These are phyloP conservation scores for Alviniconcha marisindica DNA, from an alignment of 1,140 invertebrate species.

Conservation along the genomic window DNA sequence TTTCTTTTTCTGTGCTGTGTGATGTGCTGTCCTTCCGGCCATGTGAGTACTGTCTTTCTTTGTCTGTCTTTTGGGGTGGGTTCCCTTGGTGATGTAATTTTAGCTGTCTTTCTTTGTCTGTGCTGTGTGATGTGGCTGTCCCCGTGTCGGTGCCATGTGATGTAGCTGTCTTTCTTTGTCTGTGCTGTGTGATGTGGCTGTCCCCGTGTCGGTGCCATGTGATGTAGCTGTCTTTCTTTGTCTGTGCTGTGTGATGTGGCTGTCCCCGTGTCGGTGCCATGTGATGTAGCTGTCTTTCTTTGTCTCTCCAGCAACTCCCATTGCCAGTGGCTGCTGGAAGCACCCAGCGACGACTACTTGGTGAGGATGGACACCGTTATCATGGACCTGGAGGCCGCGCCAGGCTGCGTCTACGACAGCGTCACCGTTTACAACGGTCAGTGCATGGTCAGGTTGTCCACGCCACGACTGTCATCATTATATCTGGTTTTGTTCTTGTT, in stretches of 20 bases:
- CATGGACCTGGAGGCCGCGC: constrained; percentile 5
- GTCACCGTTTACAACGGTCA: constrained; percentile 11
- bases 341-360: constrained; percentile 3
- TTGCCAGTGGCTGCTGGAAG: constrained; percentile 10
- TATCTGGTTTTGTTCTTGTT: too few species aligned
- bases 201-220: background rate
- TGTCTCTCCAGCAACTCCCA: background rate
- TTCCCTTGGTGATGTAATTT: too few species aligned
- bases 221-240: background rate
- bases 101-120: too few species aligned
- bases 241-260: background rate
- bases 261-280: background rate
- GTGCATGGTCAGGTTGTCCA: background rate
- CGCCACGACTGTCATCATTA: too few species aligned
- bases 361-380: background rate
- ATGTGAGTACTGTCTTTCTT: too few species aligned
- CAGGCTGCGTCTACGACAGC: constrained; percentile 12
- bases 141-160: background rate
- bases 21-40: too few species aligned
- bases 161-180: background rate
- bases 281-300: background rate
- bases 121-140: too few species aligned
- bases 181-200: too few species aligned
- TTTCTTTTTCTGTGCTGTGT: background rate
- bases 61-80: too few species aligned